Conservation (phyloP, 2,888 invertebrate genomes). For the Leistus spinibarbis region DNA sequence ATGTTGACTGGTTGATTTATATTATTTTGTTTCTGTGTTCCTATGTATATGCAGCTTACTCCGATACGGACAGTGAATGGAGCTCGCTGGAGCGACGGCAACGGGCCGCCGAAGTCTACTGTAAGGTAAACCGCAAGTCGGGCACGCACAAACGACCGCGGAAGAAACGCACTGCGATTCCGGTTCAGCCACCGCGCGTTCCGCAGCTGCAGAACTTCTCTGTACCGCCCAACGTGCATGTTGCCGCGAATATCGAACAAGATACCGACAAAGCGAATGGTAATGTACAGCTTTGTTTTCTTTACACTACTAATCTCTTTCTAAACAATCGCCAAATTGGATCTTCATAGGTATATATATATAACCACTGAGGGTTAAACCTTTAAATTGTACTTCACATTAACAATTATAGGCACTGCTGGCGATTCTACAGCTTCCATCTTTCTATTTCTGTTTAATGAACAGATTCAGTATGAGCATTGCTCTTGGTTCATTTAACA, state of each 20-base stretch:
- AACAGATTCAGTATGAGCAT: no score
- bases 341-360: no score
- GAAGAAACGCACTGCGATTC: constrained; percentile 77
- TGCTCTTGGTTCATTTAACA: no score
- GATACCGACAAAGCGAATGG: constrained; percentile 53
- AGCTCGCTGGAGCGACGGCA: constrained; percentile 69
- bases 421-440: no score
- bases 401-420: no score
- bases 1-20: constrained; percentile 15
- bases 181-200: constrained; percentile 85
- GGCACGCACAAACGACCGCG: constrained; percentile 74
- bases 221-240: constrained; percentile 51
- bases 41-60: constrained; percentile 65
- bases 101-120: constrained; percentile 65
- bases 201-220: constrained; percentile 63
- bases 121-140: constrained; percentile 71
- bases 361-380: no score
- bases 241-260: constrained; percentile 48
- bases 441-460: no score
- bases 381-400: no score
- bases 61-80: constrained; percentile 90
- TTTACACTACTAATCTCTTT: no score
- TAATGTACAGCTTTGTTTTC: constrained; percentile 42
- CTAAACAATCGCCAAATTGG: no score
- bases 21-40: constrained; percentile 43